A percentile compares a stretch with the other conserved stretches of the same genome.
Evolutionary conservation across 2,797 vertebrate species (phyloP).

Genomic region (Myotis vivesi): DNA sequence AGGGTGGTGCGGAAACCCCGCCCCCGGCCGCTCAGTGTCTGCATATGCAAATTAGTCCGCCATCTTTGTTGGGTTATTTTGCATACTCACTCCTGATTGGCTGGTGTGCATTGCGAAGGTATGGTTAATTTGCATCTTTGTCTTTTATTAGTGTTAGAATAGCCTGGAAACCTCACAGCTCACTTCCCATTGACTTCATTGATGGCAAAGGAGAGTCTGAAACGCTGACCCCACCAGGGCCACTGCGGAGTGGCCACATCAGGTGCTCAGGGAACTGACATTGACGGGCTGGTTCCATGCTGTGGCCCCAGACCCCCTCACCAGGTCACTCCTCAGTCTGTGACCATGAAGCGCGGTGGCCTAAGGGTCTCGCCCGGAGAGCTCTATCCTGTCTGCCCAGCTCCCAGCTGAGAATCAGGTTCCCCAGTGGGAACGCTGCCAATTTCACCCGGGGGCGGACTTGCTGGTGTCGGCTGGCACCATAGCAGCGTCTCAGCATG

Average conservation of each 20-base stretch:
- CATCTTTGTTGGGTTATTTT: no score
- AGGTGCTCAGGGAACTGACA: slow-evolving; percentile 80
- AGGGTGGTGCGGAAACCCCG: no score
- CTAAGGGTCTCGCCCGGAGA: slow-evolving; percentile 47
- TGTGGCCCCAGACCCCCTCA: slow-evolving; percentile 73
- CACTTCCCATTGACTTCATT: slow-evolving; percentile 84
- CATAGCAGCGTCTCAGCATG: rapidly evolving
- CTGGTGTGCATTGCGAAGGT: no score
- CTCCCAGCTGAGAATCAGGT: slow-evolving; percentile 67
- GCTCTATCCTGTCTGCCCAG: slow-evolving; percentile 59
- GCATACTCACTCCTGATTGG: no score
- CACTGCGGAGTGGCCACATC: slow-evolving; percentile 64
- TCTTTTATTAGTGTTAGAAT: slow-evolving; percentile 39
- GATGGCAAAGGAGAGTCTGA: slow-evolving; percentile 80
- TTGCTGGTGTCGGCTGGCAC: rapidly evolving
- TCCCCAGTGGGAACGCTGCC: slow-evolving; percentile 19
- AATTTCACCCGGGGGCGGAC: slow-evolving; percentile 48
- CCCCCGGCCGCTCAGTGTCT: no score
- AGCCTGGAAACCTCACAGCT: slow-evolving; percentile 83
- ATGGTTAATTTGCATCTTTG: no score
- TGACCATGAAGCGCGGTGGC: slow-evolving; percentile 65
- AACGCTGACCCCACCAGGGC: slow-evolving; percentile 74
- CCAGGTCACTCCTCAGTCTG: slow-evolving; percentile 75
- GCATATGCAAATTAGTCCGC: no score
- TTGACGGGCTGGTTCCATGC: slow-evolving; percentile 78